phyloP scores from a whole-genome alignment of 2,888 invertebrate species.

The Orthosia incerta region DNA sequence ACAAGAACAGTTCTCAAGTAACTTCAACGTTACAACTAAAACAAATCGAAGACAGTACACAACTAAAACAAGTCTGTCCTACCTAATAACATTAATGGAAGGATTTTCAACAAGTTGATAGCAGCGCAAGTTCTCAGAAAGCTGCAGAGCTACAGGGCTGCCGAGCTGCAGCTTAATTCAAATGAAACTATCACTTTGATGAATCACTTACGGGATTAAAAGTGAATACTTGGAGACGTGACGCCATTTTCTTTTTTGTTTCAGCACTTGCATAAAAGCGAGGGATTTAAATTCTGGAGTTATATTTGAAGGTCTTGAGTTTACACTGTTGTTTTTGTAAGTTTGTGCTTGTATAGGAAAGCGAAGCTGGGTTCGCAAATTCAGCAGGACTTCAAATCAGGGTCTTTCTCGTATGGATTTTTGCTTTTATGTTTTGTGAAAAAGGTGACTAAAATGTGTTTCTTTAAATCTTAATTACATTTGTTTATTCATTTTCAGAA shows the following conservation, averaged over 20 bases:
- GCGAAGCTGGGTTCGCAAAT: neutral
- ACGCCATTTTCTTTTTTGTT: constrained; percentile 48
- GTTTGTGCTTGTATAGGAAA: neutral
- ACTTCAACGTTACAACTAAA: constrained; percentile 27
- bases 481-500: too few relatives aligned
- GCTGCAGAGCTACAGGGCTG: constrained; percentile 31
- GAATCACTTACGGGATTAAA: constrained; percentile 74
- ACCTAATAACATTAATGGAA: constrained; percentile 65
- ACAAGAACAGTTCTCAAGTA: constrained; percentile 16
- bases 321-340: neutral
- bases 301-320: constrained; percentile 1
- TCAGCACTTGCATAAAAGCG: constrained; percentile 34
- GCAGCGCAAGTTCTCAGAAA: constrained; percentile 33
- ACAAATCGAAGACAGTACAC: constrained; percentile 47
- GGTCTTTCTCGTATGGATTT: neutral
- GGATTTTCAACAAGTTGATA: constrained; percentile 58
- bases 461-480: too few relatives aligned
- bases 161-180: constrained; percentile 54
- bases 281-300: constrained; percentile 27
- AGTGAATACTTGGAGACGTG: constrained; percentile 49
- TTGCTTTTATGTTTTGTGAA: neutral
- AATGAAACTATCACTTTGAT: constrained; percentile 68
- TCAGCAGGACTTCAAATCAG: too few relatives aligned
- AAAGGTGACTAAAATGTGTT: neutral
- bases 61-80: constrained; percentile 49